Base-by-base conservation (phyloP, 2,888 invertebrate species). In the Philereme transversata region DNA sequence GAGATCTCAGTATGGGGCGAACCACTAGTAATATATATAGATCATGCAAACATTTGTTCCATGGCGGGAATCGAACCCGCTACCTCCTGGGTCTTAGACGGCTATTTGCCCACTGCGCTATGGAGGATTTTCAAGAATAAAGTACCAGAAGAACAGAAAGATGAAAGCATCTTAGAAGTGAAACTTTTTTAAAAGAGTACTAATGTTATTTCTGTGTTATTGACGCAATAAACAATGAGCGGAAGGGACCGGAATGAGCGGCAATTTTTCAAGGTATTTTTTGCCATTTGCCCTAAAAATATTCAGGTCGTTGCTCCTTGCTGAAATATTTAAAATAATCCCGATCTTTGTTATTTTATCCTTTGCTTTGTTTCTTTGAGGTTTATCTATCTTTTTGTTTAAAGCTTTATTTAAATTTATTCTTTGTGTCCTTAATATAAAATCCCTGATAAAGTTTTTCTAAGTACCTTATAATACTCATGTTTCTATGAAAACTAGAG, bases 321-420 rank as follows among this genome's bases (percentile, higher is more conserved):
- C 67, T 71, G 63, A 70, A 71, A 73, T 75, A 78, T 74, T 78
- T 71, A 71, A 70, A 74, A 71, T 71, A 70, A 69, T 66, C 34
- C 65, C 58, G 68, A 75, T 73, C 63, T 71, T 64, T 73, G 70
- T 73, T 71, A 67, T 69, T 71, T 68, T 55, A 62, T 57, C 49
- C 51, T 51, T 69, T 67, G 64, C 70, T 70, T 62, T 57, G 52
- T 62, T 65, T 61, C 54, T 54, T 35, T 55, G 43, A 5, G 45
- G 43, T n/a, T 47, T 9, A 50, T 38, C 40, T 40, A 9, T 50
- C 44, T 46, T 47, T 57, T 51, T 51, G 40, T 57, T 41, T 47
- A 41, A 34, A 40, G 35, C 41, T 38, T 40, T 5, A 9, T 0
- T 5, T 4, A 38, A 40, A 45, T 34, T 57, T 45, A 51, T 46